Evolutionary conservation across 2,113 vertebrate genomes (phyloP), one percentile per base, ranked within the genome.

Genomic region (Choloepus hoffmanni): DNA sequence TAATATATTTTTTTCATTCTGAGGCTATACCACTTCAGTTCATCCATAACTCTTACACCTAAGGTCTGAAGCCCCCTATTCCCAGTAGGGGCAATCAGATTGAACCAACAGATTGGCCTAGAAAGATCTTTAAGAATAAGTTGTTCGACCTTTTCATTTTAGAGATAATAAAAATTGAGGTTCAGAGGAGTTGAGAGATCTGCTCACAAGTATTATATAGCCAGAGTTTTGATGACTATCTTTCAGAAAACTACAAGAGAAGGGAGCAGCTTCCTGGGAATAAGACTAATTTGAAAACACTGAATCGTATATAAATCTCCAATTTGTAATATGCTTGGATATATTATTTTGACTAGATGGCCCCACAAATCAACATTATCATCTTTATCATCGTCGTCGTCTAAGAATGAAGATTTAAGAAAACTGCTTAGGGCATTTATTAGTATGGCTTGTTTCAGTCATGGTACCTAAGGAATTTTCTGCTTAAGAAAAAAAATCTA

Each of bases 401-500:
- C 23, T 82, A 68, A 36, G 18, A 90, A 83, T 92, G 33, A 93
- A 95, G 48, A 50, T 58, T 40, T 60, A 90, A 14, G 55, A 85
- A 87, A 95, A 84, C 45, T 33, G 9, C n/a, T 89, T 95, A 55
- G 18, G 13, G 26, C 67, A 76, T 85, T 89, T 91, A 50, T n/a
- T 65, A 79, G 36, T 26, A 85, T 45, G 30, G 0, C 43, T 53
- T 90, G 58, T 89, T 93, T 88, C 63, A 93, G 23, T 45, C 19
- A 94, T 58, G 21, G 90, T 82, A 89, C n/a, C 83, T 72, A 62
- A 87, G 55, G n/a, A 7, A 28, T 67, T 79, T 82, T 92, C 63
- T 93, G 82, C 50, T 76, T 55, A 60, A 78, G 40, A 73, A 28
- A 87, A 86, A 58, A 72, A 72, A 33, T 28, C 30, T 62, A 19